Evolutionary conservation across 2,113 vertebrate genomes (phyloP), one percentile per base, ranked within the genome.

Genomic region (Chaetodon auriga): DNA sequence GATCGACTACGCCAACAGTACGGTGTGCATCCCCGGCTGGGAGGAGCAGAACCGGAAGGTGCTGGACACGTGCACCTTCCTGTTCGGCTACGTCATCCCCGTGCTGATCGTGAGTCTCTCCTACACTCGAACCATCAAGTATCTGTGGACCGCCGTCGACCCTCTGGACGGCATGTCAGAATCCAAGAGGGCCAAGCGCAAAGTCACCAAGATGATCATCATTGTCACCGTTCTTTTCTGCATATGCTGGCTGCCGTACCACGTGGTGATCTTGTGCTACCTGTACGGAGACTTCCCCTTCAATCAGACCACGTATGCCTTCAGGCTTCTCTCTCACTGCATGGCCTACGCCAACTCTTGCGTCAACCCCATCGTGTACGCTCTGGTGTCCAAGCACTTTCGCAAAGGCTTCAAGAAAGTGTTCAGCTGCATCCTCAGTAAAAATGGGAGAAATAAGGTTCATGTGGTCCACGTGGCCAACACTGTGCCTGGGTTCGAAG

Each of bases 311-410:
- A 97, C 97, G 8, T 97, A 97, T 0, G 96, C 96, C 54, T 96
- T 97, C 90, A 92, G 96, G 80, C 90, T 97, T 2, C 95, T 97
- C 1, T 97, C 97, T 1, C 97, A 97, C 91, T 97, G 97, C 95
- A 97, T 97, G 97, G 96, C 96, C 65, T 97, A 97, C 4, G 96
- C 97, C 85, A 97, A 97, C 94, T 97, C 97, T 48, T 97, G 97
- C 78, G 95, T 97, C 93, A 97, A 97, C 83, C 97, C 97, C 55
- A 97, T 97, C 0, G 96, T 97, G 58, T 97, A 97, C 0, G 96
- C 96, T 0, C 92, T 97, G 72, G 96, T 97, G 30, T 97, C 96
- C 89, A 97, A 97, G 89, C 96, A 97, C 86, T 97, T 97, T 79
- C 95, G 96, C 73, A 97, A 97, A 48, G 97, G 97, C 46, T 97